Base-by-base conservation (phyloP, 2,113 vertebrate species). In the Atlantisia rogersi region DNA sequence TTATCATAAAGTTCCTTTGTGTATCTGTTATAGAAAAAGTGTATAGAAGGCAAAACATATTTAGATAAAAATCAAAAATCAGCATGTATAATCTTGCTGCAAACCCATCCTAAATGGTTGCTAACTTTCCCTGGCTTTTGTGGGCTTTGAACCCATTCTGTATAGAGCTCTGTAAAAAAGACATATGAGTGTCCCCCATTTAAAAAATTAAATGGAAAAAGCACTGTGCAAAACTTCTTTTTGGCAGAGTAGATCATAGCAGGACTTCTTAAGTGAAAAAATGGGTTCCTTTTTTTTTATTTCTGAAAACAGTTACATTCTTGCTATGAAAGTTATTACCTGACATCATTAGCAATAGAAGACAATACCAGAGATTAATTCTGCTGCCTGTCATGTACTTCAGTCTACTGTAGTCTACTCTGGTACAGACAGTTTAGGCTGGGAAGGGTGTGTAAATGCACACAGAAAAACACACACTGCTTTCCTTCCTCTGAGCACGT, bases 381-480 rank as follows among this genome's bases (percentile, higher is more conserved):
- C 53, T 82, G n/a, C 29, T 82, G 4, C 31, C 8, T 60, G 4
- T 44, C 22, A 8, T 21, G 55, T 50, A 4, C 39, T 56, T 77
- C 31, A 53, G 19, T 11, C 46, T 65, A 21, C 13, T 80, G 15
- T 58, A 46, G 24, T 35, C 52, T 78, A 25, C n/a, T 29, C 19
- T 50, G 35, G 5, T 70, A 37, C 12, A 16, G 65, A 16, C 31
- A 10, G 20, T 70, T 80, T 62, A 74, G 64, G 31, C 11, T 63
- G 35, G 46, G 32, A 29, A 7, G 12, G 16, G 5, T 37, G 53
- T 37, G 39, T 19, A 52, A 35, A 40, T 2, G 4, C 13, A 25
- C 40, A n/a, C 14, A 19, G 8, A 11, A 5, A 85, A 39, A 44
- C 8, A n/a, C 1, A 3, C 12, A 13, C 8, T 21, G 29, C 0